These are phyloP conservation scores for Cyclopterus lumpus DNA, from an alignment of 2,797 vertebrate species.

Conservation along the genomic window DNA sequence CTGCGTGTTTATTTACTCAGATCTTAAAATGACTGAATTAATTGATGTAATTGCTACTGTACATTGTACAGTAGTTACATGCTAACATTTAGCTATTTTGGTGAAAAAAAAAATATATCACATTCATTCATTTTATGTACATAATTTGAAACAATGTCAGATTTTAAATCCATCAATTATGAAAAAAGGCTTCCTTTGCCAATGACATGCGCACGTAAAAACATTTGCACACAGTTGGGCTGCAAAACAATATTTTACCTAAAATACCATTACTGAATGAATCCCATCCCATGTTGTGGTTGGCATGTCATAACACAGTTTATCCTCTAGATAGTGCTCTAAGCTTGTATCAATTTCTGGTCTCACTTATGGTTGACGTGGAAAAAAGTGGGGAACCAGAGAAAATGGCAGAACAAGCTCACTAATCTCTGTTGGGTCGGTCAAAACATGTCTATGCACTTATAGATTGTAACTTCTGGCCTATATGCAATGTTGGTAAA, in stretches of 20 bases:
- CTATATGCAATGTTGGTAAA: background rate
- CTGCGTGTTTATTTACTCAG: background rate
- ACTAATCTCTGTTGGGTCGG: background rate
- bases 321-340: conserved; percentile 15
- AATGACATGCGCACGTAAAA: background rate
- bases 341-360: background rate
- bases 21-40: background rate
- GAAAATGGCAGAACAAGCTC: conserved; percentile 7
- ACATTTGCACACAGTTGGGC: background rate
- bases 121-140: background rate
- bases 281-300: background rate
- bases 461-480: background rate
- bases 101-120: no score
- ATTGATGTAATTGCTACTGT: background rate
- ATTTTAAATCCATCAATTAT: background rate
- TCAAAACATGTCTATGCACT: background rate
- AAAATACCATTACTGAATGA: background rate
- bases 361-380: background rate
- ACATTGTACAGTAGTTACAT: no score
- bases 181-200: background rate
- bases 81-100: background rate
- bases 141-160: background rate
- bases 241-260: background rate
- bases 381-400: background rate
- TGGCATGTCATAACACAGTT: background rate